Base-by-base conservation (phyloP, 2,797 vertebrate species). In the Syngnathus rostellatus region DNA sequence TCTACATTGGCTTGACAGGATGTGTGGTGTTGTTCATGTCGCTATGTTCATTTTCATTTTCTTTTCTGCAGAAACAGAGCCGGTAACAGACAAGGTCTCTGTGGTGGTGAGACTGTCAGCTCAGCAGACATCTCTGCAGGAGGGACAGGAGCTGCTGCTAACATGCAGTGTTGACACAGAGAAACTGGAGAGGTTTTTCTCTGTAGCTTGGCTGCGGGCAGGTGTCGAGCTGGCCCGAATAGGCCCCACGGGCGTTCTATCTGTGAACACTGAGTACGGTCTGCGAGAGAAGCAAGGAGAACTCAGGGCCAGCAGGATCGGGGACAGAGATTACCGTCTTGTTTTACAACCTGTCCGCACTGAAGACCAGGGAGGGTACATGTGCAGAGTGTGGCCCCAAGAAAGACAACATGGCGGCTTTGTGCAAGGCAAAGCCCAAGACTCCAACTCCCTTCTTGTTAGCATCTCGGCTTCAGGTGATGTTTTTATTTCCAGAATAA, bases 281-380 rank as follows among this genome's bases (percentile, higher is more conserved):
- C 67, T 68, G 21, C 84, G 84, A 66, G 84, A 77, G 12, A 87
- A 66, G 6, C 70, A 81, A 45, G 90, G 88, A 6, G 89, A 92
- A 68, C 68, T 97, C 38, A 85, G 8, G 67, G 81, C 86, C 0
- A 74, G 80, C 6, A 92, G 92, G 66, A 72, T 51, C 38, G 86
- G 68, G 25, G 73, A 83, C n/a, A 50, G 50, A 0, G 63, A 88
- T 69, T 93, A 93, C 46, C 46, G 67, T 48, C 82, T 99, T 55
- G 86, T 43, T 43, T 51, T 96, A 66, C 83, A 53, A 14, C 77
- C 89, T 2, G 81, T 78, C 62, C 81, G 75, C 61, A 74, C 85
- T 7, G 71, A 87, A 58, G 94, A 96, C 63, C 75, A 83, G 0
- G 96, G 94, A 0, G 8, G 5, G 0, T 96, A 95, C 76, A 64